Evolutionary conservation across 2,888 invertebrate species (phyloP).

Genomic region (Xestia rhomboidea): DNA sequence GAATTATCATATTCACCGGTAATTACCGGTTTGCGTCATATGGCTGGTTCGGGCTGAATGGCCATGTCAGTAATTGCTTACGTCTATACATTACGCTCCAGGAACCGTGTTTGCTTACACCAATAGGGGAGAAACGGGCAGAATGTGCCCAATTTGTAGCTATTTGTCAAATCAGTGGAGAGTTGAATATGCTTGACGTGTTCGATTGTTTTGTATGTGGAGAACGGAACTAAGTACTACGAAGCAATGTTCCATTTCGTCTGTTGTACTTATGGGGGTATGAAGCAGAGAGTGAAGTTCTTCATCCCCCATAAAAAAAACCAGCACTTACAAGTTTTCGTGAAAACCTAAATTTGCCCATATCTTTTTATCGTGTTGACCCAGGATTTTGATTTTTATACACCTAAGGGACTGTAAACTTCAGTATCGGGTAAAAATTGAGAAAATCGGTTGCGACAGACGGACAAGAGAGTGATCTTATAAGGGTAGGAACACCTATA

Average conservation of each 20-base stretch:
- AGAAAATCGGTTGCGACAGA: no score
- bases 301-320: no score
- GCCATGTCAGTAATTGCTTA: constrained; percentile 48
- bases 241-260: not conserved
- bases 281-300: not conserved
- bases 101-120: constrained; percentile 37
- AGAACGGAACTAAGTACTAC: not conserved
- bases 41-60: constrained; percentile 22
- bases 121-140: constrained; percentile 12
- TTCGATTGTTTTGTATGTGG: not conserved
- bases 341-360: no score
- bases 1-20: constrained; percentile 43
- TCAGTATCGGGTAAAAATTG: no score
- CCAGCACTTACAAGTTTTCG: no score
- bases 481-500: no score
- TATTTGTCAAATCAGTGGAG: constrained; percentile 39
- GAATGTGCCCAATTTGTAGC: constrained; percentile 13
- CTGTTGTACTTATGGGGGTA: not conserved
- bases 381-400: no score
- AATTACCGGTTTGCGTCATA: constrained; percentile 36
- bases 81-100: constrained; percentile 32
- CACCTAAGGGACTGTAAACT: no score
- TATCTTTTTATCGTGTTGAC: no score
- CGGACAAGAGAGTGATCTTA: no score
- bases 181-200: constrained; percentile 32